Conservation (phyloP, 2,888 invertebrate genomes). For the Drosophila affinis region DNA sequence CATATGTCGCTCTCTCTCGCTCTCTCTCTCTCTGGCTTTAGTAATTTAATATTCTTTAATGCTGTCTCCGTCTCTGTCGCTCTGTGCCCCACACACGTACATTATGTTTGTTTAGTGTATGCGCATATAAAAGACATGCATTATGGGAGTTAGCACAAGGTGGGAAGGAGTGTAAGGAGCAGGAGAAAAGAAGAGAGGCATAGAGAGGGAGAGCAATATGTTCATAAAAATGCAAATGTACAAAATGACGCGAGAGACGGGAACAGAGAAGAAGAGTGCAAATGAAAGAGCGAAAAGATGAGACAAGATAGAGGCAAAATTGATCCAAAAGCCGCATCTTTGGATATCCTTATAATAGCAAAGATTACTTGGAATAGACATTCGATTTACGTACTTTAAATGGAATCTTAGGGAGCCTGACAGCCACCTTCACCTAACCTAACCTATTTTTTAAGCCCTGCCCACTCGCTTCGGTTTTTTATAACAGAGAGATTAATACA, state of each 20-base stretch:
- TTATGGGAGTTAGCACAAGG: conserved; percentile 48
- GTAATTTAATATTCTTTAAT: conserved; percentile 78
- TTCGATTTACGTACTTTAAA: no score
- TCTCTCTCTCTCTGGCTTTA: conserved; percentile 52
- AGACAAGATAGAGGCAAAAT: background rate
- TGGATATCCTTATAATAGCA: background rate
- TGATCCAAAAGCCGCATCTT: background rate
- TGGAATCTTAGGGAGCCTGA: no score
- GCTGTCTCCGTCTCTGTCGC: conserved; percentile 44
- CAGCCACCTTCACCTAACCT: no score
- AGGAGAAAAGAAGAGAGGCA: conserved; percentile 2
- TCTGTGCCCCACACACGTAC: conserved; percentile 25
- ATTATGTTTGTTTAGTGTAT: conserved; percentile 75
- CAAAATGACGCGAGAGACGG: conserved; percentile 56
- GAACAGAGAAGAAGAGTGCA: background rate
- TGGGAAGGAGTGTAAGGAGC: conserved; percentile 21
- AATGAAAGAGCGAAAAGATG: conserved; percentile 37
- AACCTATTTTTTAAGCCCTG: no score
- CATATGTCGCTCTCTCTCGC: conserved; percentile 51
- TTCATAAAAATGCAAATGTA: conserved; percentile 77
- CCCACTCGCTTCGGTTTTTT: no score
- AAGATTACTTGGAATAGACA: no score
- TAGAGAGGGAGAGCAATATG: conserved; percentile 58
- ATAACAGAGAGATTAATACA: no score
- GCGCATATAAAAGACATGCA: conserved; percentile 76